Evolutionary conservation across 2,888 invertebrate species (phyloP), one percentile per base, ranked within the genome.

Genomic region (Ditula angustiorana): DNA sequence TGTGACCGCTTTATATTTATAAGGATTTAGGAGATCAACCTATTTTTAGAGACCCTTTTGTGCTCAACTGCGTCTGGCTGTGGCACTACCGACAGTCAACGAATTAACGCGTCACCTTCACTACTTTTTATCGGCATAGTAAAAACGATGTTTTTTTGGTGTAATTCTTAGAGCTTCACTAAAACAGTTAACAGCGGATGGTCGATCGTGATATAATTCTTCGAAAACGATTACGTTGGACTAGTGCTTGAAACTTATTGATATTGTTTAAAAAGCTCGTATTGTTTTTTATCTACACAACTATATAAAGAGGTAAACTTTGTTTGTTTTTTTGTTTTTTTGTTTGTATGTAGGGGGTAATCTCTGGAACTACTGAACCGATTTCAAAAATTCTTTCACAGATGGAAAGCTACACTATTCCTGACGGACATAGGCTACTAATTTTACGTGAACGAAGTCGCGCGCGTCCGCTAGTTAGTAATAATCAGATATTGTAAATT

Each of bases 1-100:
- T 83, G 85, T 85, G 89, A 87, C 87, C 87, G 86, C 85, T 90
- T 85, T 85, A 87, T 90, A 90, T 90, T 90, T 89, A 90, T 91
- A 87, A 87, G 91, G 90, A 87, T 87, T 89, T 88, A 81, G 82
- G 77, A 82, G 86, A 85, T 85, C 80, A 83, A 79, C 78, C 73
- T 80, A 79, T 80, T 85, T 82, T 82, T 79, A 76, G 80, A 73
- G 67, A 66, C 64, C 72, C 68, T 72, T 81, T 82, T 83, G 78
- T 84, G 73, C 67, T 70, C 62, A 64, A 30, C 49, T 70, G 52
- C 41, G 59, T 69, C 64, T 62, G 62, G 56, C 70, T 47, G 24
- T 28, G 52, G 44, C 56, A 69, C 62, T 59, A 58, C 62, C 19
- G 41, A 41, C 13, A 55, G 35, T 23, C 52, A 5, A n/a, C 21